phyloP scores from a whole-genome alignment of 2,113 vertebrate species.

The Mungos mungo region DNA sequence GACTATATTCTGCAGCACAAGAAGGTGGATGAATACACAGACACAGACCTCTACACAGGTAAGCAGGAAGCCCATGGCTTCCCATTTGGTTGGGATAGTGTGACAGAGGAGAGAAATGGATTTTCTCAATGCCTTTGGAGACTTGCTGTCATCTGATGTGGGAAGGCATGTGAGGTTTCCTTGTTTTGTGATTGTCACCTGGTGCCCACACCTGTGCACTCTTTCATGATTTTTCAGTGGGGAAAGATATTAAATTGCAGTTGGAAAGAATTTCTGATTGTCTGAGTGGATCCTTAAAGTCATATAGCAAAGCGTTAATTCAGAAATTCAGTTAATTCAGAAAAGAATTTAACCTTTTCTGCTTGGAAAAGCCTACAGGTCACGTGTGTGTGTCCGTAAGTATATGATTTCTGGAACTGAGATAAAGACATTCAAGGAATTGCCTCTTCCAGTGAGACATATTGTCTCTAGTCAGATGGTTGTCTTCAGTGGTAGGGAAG shows the following conservation, averaged over 20 bases:
- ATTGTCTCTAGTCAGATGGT: background rate
- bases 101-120: background rate
- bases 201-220: background rate
- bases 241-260: background rate
- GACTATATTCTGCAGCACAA: constrained; percentile 98
- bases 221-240: background rate
- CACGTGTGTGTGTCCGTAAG: background rate
- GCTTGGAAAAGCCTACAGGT: background rate
- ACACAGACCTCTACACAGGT: constrained; percentile 98
- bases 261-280: background rate
- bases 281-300: background rate
- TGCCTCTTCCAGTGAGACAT: background rate
- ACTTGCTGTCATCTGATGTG: background rate
- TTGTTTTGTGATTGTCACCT: background rate
- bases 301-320: background rate
- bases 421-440: background rate
- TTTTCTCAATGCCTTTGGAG: background rate
- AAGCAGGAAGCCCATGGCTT: background rate
- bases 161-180: background rate
- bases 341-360: constrained; percentile 6
- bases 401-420: background rate
- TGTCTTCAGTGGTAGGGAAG: background rate
- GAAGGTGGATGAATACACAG: constrained; percentile 95
- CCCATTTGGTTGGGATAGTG: background rate
- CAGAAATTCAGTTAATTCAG: constrained; percentile 1